Evolutionary conservation across 2,888 invertebrate genomes (phyloP).

Genomic region (Caradrina kadenii): DNA sequence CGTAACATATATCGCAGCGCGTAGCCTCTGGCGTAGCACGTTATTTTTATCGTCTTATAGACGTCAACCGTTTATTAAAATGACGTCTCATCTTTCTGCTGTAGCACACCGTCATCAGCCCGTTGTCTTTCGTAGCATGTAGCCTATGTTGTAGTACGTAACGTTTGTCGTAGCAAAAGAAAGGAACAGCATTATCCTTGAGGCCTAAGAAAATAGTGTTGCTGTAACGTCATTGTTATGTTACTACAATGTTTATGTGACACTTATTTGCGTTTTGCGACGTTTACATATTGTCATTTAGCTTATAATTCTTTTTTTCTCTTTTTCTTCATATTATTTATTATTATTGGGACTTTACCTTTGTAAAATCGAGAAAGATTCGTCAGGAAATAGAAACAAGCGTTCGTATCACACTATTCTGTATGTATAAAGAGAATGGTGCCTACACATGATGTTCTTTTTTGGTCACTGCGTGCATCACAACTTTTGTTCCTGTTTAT

Average conservation of each 20-base stretch:
- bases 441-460: too few species aligned
- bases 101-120: too few species aligned
- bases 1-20: background rate
- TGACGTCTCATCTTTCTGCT: too few species aligned
- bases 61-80: background rate
- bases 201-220: background rate
- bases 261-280: too few species aligned
- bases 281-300: too few species aligned
- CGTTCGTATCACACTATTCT: background rate
- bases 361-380: background rate
- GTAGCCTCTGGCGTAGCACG: background rate
- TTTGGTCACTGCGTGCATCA: too few species aligned
- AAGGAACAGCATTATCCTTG: too few species aligned
- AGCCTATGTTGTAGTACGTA: too few species aligned
- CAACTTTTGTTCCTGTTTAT: too few species aligned
- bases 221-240: conserved; percentile 5
- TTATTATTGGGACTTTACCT: background rate
- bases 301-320: too few species aligned
- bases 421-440: background rate
- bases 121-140: too few species aligned
- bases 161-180: background rate
- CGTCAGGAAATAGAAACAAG: conserved; percentile 2
- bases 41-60: background rate
- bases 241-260: background rate
- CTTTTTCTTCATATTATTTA: too few species aligned